These are phyloP conservation scores for Cerceris ruficornis DNA, from an alignment of 2,888 invertebrate species.

Conservation along the genomic window DNA sequence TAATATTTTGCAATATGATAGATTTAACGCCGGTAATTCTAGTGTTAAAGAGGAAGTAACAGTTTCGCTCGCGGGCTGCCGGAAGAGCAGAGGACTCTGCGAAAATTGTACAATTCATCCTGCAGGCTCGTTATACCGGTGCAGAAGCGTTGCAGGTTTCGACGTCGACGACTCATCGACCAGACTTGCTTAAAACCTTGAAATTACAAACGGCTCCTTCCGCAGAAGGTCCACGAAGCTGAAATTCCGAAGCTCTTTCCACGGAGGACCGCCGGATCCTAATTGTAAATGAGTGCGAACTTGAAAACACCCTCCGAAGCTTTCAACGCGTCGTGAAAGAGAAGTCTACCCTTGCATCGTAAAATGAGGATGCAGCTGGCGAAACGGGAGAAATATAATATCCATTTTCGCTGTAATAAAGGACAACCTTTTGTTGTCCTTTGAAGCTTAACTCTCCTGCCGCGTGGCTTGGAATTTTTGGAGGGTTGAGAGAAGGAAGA, in stretches of 20 bases:
- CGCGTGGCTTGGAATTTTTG: not conserved
- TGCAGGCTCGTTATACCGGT: slow-evolving; percentile 45
- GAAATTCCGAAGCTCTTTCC: slow-evolving; percentile 6
- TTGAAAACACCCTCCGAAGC: slow-evolving; percentile 36
- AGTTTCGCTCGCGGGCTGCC: slow-evolving; percentile 14
- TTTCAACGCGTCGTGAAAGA: slow-evolving; percentile 6
- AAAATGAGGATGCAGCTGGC: not conserved
- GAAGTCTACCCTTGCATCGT: not conserved
- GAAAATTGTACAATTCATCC: slow-evolving; percentile 44
- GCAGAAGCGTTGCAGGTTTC: not conserved
- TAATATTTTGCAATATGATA: too few species aligned
- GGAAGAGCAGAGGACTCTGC: not conserved
- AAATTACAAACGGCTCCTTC: slow-evolving; percentile 50
- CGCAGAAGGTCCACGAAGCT: slow-evolving; percentile 6
- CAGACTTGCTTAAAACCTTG: slow-evolving; percentile 48
- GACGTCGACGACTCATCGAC: not conserved
- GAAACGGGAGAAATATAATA: slow-evolving; percentile 10
- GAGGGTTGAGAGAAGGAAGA: not conserved
- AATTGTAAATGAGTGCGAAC: slow-evolving; percentile 47
- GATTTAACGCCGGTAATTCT: too few species aligned
- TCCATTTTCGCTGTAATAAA: slow-evolving; percentile 7
- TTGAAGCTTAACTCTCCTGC: not conserved
- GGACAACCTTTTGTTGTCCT: slow-evolving; percentile 5
- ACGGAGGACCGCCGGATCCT: slow-evolving; percentile 8
- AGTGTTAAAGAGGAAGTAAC: slow-evolving; percentile 14